A percentile compares a stretch with the other conserved stretches of the same genome.
Evolutionary conservation across 1,140 invertebrate genomes (phyloP).

Genomic region (Drosophila oshimai): DNA sequence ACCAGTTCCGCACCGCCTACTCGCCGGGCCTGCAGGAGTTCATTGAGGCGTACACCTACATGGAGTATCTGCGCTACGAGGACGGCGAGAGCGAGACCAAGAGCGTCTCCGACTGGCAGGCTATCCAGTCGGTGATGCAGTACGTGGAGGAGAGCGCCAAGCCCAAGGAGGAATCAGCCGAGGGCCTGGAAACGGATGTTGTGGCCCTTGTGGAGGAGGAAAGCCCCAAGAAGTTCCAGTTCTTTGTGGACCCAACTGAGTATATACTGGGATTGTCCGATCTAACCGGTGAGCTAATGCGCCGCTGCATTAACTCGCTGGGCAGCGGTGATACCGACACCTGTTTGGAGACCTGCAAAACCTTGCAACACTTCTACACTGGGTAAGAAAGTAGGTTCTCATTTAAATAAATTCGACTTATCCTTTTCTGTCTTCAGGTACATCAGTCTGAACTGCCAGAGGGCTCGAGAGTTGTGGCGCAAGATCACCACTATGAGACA

Average conservation of each 20-base stretch:
- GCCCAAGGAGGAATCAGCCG: neutral
- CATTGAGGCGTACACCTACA: slow-evolving; percentile 93
- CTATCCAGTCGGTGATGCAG: slow-evolving; percentile 76
- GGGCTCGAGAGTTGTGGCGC: slow-evolving; percentile 87
- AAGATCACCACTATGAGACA: slow-evolving; percentile 88
- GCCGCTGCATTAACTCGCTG: slow-evolving; percentile 92
- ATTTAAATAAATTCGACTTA: too few species aligned
- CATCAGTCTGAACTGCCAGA: slow-evolving; percentile 77
- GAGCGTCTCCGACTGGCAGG: slow-evolving; percentile 66
- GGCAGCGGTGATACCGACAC: too few species aligned
- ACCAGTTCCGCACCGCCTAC: slow-evolving; percentile 89
- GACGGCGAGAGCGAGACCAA: slow-evolving; percentile 40
- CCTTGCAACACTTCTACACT: slow-evolving; percentile 89
- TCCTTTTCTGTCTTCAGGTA: slow-evolving; percentile 49
- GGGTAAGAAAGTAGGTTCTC: slow-evolving; percentile 70
- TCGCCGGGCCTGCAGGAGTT: too few species aligned
- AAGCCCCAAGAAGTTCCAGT: slow-evolving; percentile 56
- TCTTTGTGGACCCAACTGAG: slow-evolving; percentile 71
- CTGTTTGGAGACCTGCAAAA: too few species aligned
- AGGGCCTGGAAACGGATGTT: slow-evolving; percentile 13
- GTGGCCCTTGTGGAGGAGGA: neutral
- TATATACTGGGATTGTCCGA: slow-evolving; percentile 90
- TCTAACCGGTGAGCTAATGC: too few species aligned
- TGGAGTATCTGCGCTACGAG: slow-evolving; percentile 85
- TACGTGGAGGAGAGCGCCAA: slow-evolving; percentile 45